A percentile compares a stretch with the other conserved stretches of the same genome.
Evolutionary conservation across 2,797 vertebrate genomes (phyloP).

Genomic region (Gallinago stenura): DNA sequence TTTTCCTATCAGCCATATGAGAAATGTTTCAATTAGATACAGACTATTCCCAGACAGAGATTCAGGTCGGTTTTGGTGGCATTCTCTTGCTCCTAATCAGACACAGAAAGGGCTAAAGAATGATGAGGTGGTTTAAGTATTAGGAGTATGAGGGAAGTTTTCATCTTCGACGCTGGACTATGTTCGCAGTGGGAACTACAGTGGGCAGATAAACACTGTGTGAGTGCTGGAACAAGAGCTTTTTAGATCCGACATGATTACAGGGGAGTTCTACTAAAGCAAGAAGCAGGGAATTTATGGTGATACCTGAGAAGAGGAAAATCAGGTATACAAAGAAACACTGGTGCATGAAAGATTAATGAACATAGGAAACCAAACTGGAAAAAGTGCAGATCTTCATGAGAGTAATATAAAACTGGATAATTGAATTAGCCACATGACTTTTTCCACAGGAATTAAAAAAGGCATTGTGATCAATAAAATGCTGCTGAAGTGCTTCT

Average conservation of each 20-base stretch:
- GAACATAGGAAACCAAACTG: background rate
- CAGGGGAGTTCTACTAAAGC: background rate
- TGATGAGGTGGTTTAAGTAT: background rate
- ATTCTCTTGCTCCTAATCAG: background rate
- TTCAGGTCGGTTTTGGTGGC: background rate
- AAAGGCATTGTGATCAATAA: background rate
- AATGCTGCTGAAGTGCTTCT: background rate
- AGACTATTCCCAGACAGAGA: background rate
- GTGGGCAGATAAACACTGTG: background rate
- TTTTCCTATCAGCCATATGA: fast-evolving
- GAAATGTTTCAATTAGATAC: background rate
- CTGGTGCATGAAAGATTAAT: background rate
- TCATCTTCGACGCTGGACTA: background rate
- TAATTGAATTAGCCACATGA: background rate
- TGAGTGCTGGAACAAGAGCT: background rate
- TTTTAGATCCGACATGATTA: background rate
- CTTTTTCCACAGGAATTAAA: background rate
- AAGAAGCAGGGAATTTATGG: background rate
- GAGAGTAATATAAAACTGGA: background rate
- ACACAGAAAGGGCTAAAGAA: background rate
- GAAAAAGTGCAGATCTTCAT: background rate
- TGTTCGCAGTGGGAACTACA: background rate
- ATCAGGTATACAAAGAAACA: background rate
- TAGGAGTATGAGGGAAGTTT: background rate
- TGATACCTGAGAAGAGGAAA: background rate